Evolutionary conservation across 2,888 invertebrate species (phyloP).

Genomic region (Balanococcus diminutus): DNA sequence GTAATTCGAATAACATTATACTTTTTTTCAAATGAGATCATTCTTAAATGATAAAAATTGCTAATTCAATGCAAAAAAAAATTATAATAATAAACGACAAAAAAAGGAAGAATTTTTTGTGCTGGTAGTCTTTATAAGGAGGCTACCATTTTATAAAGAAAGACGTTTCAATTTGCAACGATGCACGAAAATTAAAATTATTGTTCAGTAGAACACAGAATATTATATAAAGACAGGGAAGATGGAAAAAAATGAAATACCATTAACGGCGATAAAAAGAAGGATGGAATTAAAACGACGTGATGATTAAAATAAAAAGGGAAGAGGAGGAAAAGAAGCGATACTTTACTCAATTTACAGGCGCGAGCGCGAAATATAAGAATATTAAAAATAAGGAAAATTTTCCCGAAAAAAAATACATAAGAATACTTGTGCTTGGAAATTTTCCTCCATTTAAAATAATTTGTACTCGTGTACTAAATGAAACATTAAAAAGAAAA

Average conservation of each 20-base stretch:
- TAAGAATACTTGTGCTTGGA: constrained; percentile 10
- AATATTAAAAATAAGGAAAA: constrained; percentile 25
- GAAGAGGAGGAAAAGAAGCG: neutral
- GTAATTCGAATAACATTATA: neutral
- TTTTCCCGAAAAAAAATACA: neutral
- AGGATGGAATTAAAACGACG: constrained; percentile 24
- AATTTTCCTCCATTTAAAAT: constrained; percentile 11
- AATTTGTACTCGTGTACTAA: constrained; percentile 35
- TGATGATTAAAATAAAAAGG: constrained; percentile 28
- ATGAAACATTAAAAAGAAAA: constrained; percentile 19
- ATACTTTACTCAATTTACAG: constrained; percentile 21
- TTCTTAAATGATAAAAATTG: constrained; percentile 30
- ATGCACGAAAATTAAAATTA: neutral
- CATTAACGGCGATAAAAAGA: neutral
- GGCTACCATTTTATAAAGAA: neutral
- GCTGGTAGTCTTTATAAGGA: neutral
- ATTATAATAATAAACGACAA: neutral
- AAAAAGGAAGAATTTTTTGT: constrained; percentile 16
- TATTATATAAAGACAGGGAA: neutral
- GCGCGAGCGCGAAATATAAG: neutral
- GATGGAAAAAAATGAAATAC: neutral
- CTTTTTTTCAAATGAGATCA: constrained; percentile 33
- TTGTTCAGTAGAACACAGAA: constrained; percentile 16
- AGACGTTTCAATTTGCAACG: neutral
- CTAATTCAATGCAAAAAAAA: neutral